Conservation (phyloP, 2,113 vertebrate species). For the Bos taurus region DNA sequence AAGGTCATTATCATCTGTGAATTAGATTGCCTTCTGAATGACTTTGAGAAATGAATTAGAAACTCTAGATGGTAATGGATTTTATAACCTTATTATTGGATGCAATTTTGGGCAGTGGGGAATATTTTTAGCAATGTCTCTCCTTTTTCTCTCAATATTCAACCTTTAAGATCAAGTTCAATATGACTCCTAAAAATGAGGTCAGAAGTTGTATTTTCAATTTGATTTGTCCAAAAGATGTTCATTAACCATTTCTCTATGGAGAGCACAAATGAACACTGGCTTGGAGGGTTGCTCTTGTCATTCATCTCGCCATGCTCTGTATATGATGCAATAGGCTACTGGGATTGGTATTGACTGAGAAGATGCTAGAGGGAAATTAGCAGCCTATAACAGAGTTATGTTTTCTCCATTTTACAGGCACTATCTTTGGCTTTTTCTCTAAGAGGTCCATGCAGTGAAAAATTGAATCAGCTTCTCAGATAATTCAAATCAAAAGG, state of each 20-base stretch:
- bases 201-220: slow-evolving; percentile 18
- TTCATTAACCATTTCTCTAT: background rate
- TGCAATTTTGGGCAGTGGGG: background rate
- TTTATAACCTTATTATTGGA: background rate
- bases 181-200: background rate
- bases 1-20: background rate
- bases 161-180: background rate
- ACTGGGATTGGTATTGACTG: background rate
- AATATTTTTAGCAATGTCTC: background rate
- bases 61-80: background rate
- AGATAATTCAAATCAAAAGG: background rate
- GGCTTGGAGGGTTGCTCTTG: background rate
- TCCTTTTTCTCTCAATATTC: background rate
- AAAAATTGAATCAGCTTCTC: slow-evolving; percentile 10
- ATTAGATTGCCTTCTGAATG: background rate
- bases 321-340: background rate
- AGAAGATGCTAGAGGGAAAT: background rate
- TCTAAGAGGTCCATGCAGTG: background rate
- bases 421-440: background rate
- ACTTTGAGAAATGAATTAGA: slow-evolving; percentile 30
- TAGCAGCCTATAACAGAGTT: background rate
- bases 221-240: background rate
- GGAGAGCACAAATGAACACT: background rate
- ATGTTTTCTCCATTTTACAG: background rate
- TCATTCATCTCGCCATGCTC: background rate